Evolutionary conservation across 2,888 invertebrate genomes (phyloP), one percentile per base, ranked within the genome.

Genomic region (Yponomeuta sedellus): DNA sequence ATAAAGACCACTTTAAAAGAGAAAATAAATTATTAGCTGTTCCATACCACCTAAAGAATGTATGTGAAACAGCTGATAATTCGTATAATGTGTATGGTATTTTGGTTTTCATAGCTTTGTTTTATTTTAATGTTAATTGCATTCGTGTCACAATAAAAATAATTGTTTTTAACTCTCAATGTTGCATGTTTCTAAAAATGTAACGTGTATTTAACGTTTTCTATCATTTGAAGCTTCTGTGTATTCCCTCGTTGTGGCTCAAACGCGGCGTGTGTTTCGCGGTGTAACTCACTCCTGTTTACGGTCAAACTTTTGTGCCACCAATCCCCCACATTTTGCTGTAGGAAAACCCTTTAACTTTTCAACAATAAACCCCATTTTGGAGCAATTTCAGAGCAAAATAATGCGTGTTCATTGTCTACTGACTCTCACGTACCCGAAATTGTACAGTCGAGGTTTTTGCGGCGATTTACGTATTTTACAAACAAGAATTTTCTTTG

Each of bases 281-380:
- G 20, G 44, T 25, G 34, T 63, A 63, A 63, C 63, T 61, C 61
- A 40, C 10, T 39, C 63, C 20, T 63, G 63, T 63, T 63, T 63
- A 44, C 44, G 63, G 63, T 22, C 40, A 63, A 63, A 63, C 20
- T 63, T 61, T 63, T 62, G 22, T 22, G 40, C 63, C 8, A 63
- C 63, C 63, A 10, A 20, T 44, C 63, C 22, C n/a, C 40, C n/a
- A 22, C 25, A 59, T 25, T 59, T 12, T 59, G 59, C 59, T 11
- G 12, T 11, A 10, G 20, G 20, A 4, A 11, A 59, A 20, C 22
- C 20, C 59, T 12, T 59, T 59, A 1, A 11, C 12, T 12, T 25
- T 11, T 22, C 22, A 11, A 11, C 22, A 20, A 59, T 59, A 59
- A 10, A 25, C 10, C 11, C 25, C 12, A 59, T 19, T 59, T 22